These are phyloP conservation scores for Amphipyra berbera DNA, from an alignment of 2,888 invertebrate genomes.

Conservation along the genomic window DNA sequence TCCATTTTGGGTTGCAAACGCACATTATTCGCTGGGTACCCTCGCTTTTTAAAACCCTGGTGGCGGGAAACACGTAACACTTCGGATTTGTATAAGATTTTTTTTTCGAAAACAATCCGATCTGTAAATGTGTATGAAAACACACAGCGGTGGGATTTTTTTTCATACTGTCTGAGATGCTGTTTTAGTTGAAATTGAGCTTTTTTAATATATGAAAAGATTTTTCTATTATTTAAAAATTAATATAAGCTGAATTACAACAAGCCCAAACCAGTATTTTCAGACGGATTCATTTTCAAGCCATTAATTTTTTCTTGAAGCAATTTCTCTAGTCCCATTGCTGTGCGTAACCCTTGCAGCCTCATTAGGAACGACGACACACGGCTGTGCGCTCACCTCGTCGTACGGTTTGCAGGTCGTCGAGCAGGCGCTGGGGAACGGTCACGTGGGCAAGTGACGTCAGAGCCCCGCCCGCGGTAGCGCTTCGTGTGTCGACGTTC, in stretches of 20 bases:
- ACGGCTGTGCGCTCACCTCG: constrained; percentile 83
- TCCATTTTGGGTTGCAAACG: constrained; percentile 65
- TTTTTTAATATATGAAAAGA: too few species aligned
- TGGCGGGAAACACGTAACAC: constrained; percentile 78
- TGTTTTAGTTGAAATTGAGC: constrained; percentile 6
- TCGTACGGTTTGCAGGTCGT: constrained; percentile 85
- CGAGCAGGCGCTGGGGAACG: constrained; percentile 81
- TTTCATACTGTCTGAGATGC: constrained; percentile 23
- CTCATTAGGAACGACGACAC: constrained; percentile 89
- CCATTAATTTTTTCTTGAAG: constrained; percentile 2
- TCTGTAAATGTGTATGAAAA: constrained; percentile 63
- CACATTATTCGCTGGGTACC: constrained; percentile 80
- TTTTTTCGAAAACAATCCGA: constrained; percentile 57
- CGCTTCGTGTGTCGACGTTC: constrained; percentile 89
- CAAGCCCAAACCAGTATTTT: background rate
- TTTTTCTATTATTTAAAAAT: background rate
- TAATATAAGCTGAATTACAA: background rate
- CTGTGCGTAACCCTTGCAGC: constrained; percentile 71
- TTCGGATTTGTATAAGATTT: constrained; percentile 44
- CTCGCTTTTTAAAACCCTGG: constrained; percentile 82
- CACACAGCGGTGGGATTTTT: constrained; percentile 72
- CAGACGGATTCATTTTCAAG: constrained; percentile 15
- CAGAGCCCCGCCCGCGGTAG: constrained; percentile 67
- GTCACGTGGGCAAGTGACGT: constrained; percentile 83
- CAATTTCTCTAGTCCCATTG: constrained; percentile 53